A percentile compares a stretch with the other conserved stretches of the same genome.
These are phyloP conservation scores for Zaprionus obscuricornis DNA, from an alignment of 2,888 invertebrate genomes.

Conservation along the genomic window DNA sequence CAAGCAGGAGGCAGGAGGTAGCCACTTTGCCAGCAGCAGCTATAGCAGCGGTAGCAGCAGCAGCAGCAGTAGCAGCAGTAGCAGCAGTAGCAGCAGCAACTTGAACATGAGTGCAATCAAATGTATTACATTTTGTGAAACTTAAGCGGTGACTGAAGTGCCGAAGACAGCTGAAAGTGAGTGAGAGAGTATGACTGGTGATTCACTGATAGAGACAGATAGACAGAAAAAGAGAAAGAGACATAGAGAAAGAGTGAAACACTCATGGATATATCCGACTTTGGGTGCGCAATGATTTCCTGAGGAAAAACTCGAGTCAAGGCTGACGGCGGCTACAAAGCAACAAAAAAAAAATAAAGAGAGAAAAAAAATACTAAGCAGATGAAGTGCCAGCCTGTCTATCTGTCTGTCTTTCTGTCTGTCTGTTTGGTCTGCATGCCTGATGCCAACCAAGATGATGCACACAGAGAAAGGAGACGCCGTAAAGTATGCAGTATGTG, in stretches of 20 bases:
- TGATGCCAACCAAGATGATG: background rate
- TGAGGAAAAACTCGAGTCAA: conserved; percentile 55
- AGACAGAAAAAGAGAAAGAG: background rate
- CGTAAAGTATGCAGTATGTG: conserved; percentile 58
- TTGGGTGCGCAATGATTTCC: conserved; percentile 75
- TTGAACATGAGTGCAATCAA: conserved; percentile 77
- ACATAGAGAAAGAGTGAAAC: background rate
- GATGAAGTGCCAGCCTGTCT: conserved; percentile 48
- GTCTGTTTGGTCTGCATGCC: too few relatives aligned
- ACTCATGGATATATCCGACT: conserved; percentile 58
- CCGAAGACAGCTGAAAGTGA: conserved; percentile 60
- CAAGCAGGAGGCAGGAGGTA: conserved; percentile 11
- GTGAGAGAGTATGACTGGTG: too few relatives aligned
- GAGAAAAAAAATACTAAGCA: conserved; percentile 52
- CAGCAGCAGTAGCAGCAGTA: conserved; percentile 19
- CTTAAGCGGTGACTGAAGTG: conserved; percentile 68
- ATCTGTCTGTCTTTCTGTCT: too few relatives aligned
- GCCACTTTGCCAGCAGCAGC: conserved; percentile 58
- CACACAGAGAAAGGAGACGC: conserved; percentile 26
- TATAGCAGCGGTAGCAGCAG: background rate
- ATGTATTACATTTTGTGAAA: conserved; percentile 77
- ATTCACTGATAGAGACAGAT: too few relatives aligned
- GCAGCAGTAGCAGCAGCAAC: conserved; percentile 50
- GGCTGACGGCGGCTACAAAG: conserved; percentile 47
- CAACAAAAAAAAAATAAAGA: background rate